phyloP scores from a whole-genome alignment of 35 echinoderm and acorn worm species.

The Ophioderma brevispina region DNA sequence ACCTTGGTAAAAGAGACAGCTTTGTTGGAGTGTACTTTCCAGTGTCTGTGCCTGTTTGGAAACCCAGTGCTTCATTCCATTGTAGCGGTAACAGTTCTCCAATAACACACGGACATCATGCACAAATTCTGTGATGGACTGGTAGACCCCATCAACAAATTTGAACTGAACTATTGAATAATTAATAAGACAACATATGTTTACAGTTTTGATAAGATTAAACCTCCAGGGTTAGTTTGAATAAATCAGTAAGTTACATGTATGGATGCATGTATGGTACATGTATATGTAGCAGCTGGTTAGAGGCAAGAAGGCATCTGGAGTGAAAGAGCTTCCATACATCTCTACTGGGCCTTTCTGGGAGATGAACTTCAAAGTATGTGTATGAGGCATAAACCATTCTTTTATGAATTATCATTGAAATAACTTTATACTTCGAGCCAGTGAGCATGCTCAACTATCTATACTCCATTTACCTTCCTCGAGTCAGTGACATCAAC shows the following conservation, averaged over 20 bases:
- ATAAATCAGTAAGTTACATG: not conserved
- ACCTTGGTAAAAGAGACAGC: constrained; percentile 52
- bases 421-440: no score
- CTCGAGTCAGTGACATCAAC: no score
- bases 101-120: constrained; percentile 63
- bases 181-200: not conserved
- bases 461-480: no score
- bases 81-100: constrained; percentile 91
- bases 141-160: constrained; percentile 59
- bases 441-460: no score
- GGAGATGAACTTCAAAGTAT: no score
- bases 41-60: constrained; percentile 65
- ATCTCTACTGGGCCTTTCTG: no score
- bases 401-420: no score
- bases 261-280: not conserved
- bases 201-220: not conserved
- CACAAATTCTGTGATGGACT: constrained; percentile 59
- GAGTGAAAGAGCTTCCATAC: no score
- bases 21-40: constrained; percentile 67
- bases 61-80: constrained; percentile 63
- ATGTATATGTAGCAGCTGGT: not conserved
- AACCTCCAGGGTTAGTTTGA: no score
- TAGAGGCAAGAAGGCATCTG: no score
- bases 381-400: no score
- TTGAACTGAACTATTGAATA: constrained; percentile 66